These are phyloP conservation scores for Galaxias olidus DNA, from an alignment of 2,797 vertebrate species.

Conservation along the genomic window DNA sequence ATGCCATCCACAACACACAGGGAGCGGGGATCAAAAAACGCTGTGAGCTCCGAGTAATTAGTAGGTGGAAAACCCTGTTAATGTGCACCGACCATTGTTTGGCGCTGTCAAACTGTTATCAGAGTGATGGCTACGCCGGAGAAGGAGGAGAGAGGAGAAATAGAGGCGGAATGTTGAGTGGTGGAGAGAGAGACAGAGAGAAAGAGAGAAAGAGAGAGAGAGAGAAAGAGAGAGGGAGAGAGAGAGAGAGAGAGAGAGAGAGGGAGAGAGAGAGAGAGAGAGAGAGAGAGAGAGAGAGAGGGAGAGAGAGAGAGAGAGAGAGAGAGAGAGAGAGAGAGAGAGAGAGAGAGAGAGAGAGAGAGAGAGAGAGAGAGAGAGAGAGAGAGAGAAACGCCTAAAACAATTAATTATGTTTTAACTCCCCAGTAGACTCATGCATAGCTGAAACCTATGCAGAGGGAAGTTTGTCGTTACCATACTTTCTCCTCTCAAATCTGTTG, in stretches of 20 bases:
- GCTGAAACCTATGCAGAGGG: no score
- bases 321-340: background rate
- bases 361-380: no score
- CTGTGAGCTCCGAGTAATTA: conserved; percentile 66
- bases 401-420: no score
- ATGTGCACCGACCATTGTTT: conserved; percentile 62
- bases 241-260: conserved; percentile 42
- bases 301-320: conserved; percentile 42
- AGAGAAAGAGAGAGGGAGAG: conserved; percentile 18
- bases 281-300: conserved; percentile 21
- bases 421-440: no score
- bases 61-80: conserved; percentile 61
- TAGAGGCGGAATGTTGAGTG: background rate
- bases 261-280: conserved; percentile 22
- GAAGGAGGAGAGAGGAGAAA: background rate
- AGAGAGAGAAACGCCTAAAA: no score
- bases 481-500: no score
- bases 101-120: conserved; percentile 51
- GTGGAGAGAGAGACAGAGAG: background rate
- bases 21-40: conserved; percentile 67
- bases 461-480: no score
- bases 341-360: background rate
- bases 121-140: conserved; percentile 32
- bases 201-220: conserved; percentile 6
- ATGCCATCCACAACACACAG: conserved; percentile 57